A percentile compares a stretch with the other conserved stretches of the same genome.
These are phyloP conservation scores for Drosophila parthenogenetica DNA, from an alignment of 2,888 invertebrate genomes.

Conservation along the genomic window DNA sequence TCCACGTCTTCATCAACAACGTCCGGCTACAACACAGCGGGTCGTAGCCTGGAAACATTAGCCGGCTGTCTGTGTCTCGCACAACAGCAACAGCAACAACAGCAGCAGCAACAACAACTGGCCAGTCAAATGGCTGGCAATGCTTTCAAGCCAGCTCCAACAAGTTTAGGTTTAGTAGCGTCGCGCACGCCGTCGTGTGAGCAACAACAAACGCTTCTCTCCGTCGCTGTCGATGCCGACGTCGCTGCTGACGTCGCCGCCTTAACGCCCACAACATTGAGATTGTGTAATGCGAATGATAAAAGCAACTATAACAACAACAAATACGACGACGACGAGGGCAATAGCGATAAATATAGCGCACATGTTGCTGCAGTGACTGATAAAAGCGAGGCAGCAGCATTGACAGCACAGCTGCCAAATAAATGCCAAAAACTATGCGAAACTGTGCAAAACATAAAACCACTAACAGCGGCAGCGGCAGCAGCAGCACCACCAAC, in stretches of 20 bases:
- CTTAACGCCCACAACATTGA: constrained; percentile 69
- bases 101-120: constrained; percentile 50
- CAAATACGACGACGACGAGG: constrained; percentile 33
- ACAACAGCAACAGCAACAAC: constrained; percentile 54
- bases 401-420: constrained; percentile 48
- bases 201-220: constrained; percentile 66
- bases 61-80: constrained; percentile 67
- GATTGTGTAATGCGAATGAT: constrained; percentile 76
- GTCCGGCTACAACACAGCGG: constrained; percentile 81
- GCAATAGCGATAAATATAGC: constrained; percentile 53
- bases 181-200: constrained; percentile 81
- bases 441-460: constrained; percentile 66
- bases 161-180: constrained; percentile 81
- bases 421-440: constrained; percentile 77
- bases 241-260: constrained; percentile 45
- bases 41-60: constrained; percentile 80
- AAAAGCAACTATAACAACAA: constrained; percentile 56
- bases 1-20: constrained; percentile 69
- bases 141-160: constrained; percentile 68
- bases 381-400: constrained; percentile 50
- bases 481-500: constrained; percentile 22
- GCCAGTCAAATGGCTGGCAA: constrained; percentile 63
- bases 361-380: constrained; percentile 47
- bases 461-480: constrained; percentile 37
- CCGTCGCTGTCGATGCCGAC: constrained; percentile 45